These are phyloP conservation scores for Drosophila pseudotalamancana DNA, from an alignment of 2,888 invertebrate species.

Conservation along the genomic window DNA sequence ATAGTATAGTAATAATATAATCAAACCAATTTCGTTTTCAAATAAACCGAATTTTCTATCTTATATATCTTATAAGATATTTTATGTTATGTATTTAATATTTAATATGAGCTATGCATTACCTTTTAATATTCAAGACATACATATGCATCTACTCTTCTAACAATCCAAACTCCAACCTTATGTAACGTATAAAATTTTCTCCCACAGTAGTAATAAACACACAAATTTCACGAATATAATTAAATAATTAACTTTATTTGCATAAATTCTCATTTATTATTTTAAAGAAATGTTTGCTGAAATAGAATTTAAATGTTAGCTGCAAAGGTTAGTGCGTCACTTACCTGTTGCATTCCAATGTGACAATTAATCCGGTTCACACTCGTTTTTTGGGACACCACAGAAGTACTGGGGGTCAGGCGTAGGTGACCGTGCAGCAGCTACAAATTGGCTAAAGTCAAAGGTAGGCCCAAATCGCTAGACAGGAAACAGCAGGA, in stretches of 20 bases:
- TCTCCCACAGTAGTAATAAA: no score
- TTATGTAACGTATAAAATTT: no score
- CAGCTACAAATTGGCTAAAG: conserved; percentile 69
- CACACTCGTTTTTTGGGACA: background rate
- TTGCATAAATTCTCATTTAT: background rate
- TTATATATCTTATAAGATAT: no score
- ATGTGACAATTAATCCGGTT: background rate
- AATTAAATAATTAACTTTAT: background rate
- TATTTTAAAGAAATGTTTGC: background rate
- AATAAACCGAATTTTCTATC: no score
- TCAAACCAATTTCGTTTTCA: no score
- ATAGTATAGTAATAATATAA: no score
- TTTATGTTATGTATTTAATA: no score
- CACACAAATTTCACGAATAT: background rate
- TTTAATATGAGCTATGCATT: no score
- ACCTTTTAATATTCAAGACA: no score
- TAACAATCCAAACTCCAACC: no score
- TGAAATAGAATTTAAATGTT: conserved; percentile 32
- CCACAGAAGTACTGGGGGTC: background rate
- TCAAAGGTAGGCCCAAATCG: conserved; percentile 64
- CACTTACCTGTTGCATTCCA: conserved; percentile 27
- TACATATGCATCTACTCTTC: no score
- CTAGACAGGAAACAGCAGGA: conserved; percentile 58
- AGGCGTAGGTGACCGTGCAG: background rate
- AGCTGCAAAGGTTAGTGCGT: background rate